Evolutionary conservation across 2,797 vertebrate species (phyloP).

Genomic region (Leuciscus waleckii): DNA sequence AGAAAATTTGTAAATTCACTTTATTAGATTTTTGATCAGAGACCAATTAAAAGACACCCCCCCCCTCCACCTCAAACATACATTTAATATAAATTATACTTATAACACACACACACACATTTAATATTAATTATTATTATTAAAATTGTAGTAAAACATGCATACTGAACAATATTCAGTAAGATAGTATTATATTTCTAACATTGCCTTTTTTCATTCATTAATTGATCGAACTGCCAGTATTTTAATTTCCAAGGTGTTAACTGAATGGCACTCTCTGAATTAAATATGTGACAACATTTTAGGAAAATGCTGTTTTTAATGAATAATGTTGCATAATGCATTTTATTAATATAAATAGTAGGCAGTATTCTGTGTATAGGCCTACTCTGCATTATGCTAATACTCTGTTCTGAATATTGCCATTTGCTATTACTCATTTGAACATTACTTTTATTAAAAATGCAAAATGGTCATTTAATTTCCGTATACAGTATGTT

Average conservation of each 20-base stretch:
- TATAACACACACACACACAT: too few species aligned
- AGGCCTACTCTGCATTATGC: not conserved
- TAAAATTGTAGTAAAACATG: not conserved
- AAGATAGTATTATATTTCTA: not conserved
- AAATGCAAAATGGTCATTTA: not conserved
- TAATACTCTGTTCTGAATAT: not conserved
- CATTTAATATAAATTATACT: too few species aligned
- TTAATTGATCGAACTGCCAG: not conserved
- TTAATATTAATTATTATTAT: too few species aligned
- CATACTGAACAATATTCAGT: not conserved
- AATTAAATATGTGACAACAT: not conserved
- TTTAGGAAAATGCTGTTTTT: not conserved
- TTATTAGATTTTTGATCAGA: not conserved
- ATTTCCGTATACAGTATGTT: not conserved
- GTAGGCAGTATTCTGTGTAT: not conserved
- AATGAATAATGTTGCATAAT: not conserved
- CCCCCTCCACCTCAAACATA: too few species aligned
- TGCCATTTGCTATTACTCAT: not conserved
- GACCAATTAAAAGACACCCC: not conserved
- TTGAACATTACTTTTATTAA: not conserved
- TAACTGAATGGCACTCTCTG: not conserved
- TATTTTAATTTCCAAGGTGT: not conserved
- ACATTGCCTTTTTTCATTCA: not conserved
- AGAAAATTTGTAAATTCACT: not conserved
- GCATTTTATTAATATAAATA: not conserved